A percentile compares a stretch with the other conserved stretches of the same genome.
Conservation (phyloP, 2,797 vertebrate species). For the Pseudochirops corinnae region DNA sequence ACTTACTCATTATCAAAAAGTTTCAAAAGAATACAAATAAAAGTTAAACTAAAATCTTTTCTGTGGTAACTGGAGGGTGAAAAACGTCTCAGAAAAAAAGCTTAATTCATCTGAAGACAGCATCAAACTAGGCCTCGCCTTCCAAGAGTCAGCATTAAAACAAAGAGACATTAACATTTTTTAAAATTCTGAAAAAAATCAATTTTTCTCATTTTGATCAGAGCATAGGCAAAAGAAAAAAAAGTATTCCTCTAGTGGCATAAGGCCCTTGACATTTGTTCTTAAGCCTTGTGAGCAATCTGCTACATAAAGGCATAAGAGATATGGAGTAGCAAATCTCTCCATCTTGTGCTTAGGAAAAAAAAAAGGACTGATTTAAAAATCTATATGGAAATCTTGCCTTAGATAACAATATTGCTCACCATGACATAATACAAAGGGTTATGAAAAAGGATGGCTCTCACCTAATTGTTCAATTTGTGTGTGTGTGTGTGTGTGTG, state of each 20-base stretch:
- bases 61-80: constrained; percentile 21
- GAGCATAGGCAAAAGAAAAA: constrained; percentile 31
- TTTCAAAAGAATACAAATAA: constrained; percentile 1
- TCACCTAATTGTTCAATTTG: too few species aligned
- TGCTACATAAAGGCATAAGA: constrained; percentile 17
- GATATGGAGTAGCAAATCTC: constrained; percentile 31
- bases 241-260: constrained; percentile 12
- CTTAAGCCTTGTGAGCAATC: constrained; percentile 38
- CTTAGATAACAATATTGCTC: neutral
- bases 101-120: constrained; percentile 2
- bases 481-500: too few species aligned
- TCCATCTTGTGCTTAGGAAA: constrained; percentile 10
- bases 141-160: neutral
- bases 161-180: neutral
- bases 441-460: neutral
- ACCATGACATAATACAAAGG: neutral
- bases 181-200: neutral
- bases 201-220: constrained; percentile 30
- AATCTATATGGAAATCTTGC: constrained; percentile 37
- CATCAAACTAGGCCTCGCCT: constrained; percentile 17
- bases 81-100: neutral
- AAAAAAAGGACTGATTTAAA: constrained; percentile 39
- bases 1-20: neutral
- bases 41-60: constrained; percentile 28
- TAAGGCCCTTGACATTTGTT: constrained; percentile 55